Conservation (phyloP, 2,113 vertebrate species). For the Mesembrinibis cayennensis region DNA sequence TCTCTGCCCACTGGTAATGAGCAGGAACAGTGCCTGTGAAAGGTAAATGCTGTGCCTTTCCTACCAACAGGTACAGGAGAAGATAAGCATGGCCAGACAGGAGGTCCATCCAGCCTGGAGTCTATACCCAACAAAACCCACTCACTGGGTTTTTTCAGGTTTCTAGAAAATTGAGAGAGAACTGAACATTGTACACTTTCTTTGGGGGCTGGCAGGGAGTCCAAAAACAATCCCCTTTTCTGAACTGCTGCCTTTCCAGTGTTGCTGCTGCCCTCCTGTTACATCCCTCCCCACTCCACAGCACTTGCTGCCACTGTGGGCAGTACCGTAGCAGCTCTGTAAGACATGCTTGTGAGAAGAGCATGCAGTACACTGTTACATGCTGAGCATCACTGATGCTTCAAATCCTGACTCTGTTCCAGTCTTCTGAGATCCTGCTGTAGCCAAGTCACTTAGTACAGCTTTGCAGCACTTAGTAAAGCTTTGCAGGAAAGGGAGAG, state of each 20-base stretch:
- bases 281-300: not conserved
- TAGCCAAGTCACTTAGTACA: not conserved
- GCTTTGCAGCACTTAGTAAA: not conserved
- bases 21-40: not conserved
- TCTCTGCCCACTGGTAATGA: not conserved
- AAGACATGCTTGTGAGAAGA: not conserved
- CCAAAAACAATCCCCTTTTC: no score
- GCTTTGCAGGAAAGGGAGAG: not conserved
- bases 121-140: not conserved
- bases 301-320: accelerated
- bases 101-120: not conserved
- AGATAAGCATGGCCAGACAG: not conserved
- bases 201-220: not conserved
- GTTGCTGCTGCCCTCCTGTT: not conserved
- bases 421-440: not conserved
- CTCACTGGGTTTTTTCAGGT: not conserved
- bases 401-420: not conserved
- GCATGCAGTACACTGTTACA: accelerated
- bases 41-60: not conserved
- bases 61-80: not conserved
- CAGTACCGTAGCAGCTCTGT: not conserved
- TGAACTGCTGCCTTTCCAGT: not conserved
- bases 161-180: not conserved
- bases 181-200: not conserved
- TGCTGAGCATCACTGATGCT: not conserved